Conservation (phyloP, 1,140 invertebrate genomes). For the Cephus cinctus region DNA sequence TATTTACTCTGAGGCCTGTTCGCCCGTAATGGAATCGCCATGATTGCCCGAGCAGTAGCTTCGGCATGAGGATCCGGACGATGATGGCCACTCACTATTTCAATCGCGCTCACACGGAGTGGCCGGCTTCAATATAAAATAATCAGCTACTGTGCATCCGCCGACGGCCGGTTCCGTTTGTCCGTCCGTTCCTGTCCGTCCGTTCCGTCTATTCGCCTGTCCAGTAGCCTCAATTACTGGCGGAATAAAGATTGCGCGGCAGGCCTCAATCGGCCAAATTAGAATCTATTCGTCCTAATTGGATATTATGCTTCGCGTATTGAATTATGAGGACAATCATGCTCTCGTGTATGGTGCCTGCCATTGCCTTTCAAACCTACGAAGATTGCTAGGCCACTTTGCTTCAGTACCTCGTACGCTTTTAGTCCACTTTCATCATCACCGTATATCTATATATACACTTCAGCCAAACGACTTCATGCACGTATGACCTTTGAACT, state of each 20-base stretch:
- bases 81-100: constrained; percentile 9
- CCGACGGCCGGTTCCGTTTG: too few relatives aligned
- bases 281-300: constrained; percentile 48
- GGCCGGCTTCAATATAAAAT: constrained; percentile 29
- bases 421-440: too few relatives aligned
- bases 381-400: too few relatives aligned
- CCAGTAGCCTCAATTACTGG: constrained; percentile 30
- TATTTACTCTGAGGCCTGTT: constrained; percentile 1
- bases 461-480: too few relatives aligned
- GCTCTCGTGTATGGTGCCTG: too few relatives aligned
- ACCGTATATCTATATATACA: too few relatives aligned
- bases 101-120: constrained; percentile 8
- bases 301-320: constrained; percentile 40
- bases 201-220: constrained; percentile 19
- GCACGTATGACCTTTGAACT: too few relatives aligned
- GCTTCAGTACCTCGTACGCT: too few relatives aligned
- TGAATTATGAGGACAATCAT: constrained; percentile 30
- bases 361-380: too few relatives aligned
- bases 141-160: constrained; percentile 36
- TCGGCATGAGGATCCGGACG: background rate
- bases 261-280: constrained; percentile 44
- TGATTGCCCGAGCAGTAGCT: constrained; percentile 2
- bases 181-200: constrained; percentile 8
- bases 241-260: constrained; percentile 23
- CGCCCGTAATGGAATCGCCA: constrained; percentile 1